Base-by-base conservation (phyloP, 2,888 invertebrate genomes). In the Napeogenes inachia region DNA sequence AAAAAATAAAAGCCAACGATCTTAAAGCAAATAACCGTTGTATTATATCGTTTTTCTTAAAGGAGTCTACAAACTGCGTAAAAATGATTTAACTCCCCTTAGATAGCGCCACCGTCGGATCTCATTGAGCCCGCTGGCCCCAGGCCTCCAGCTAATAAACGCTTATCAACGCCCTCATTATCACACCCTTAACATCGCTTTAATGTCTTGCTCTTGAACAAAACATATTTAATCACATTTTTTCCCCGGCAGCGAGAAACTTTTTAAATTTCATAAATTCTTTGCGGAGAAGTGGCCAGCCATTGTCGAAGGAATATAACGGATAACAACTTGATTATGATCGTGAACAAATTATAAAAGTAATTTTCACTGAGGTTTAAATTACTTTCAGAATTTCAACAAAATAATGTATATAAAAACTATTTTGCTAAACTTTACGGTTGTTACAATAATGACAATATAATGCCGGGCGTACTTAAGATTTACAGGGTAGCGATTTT, bases 141-240 rank as follows among this genome's bases (percentile, higher is more conserved):
- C 77, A 77, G 75, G 78, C 81, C 76, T 81, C 79, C 77, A 84
- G 83, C 90, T 90, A 90, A 91, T 91, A 90, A 90, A 91, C 85
- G 90, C 90, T 91, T 90, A 90, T 91, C 91, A 90, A 87, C 87
- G 84, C 83, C 80, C 89, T 89, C 89, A 91, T 91, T 91, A 91
- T 91, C 90, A 88, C 90, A 89, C 91, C 91, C 91, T 91, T 89
- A 91, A 89, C 91, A 87, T 89, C 89, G 84, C 87, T 88, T 91
- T 89, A 91, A 90, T 91, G 90, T 89, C 88, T 87, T 87, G 87
- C 89, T 87, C 84, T 89, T 88, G 90, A 91, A 91, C 91, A 91
- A 91, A 91, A 91, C 91, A 91, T 91, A 91, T 91, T 91, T 91
- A 91, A 91, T 91, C 90, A 85, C 87, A 89, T 89, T 91, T 91